Conservation (phyloP, 2,797 vertebrate species). For the Phrynocephalus vlangalii region DNA sequence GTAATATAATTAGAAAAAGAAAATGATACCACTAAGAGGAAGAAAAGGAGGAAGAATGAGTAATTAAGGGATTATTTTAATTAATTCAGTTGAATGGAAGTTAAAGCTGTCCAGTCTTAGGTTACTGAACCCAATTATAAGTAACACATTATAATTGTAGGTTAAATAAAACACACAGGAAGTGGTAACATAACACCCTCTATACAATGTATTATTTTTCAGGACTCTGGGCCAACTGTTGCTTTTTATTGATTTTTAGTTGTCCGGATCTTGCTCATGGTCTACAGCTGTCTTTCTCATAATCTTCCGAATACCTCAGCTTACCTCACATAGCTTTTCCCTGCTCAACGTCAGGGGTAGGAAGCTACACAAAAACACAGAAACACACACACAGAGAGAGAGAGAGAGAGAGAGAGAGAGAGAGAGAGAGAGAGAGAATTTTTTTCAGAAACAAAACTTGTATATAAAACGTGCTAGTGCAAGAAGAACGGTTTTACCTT, state of each 20-base stretch:
- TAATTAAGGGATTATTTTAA: constrained; percentile 33
- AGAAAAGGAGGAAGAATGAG: not conserved
- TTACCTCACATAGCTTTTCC: no score
- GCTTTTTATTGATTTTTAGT: not conserved
- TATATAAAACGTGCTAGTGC: no score
- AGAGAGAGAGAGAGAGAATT: no score
- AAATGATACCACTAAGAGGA: not conserved
- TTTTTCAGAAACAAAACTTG: no score
- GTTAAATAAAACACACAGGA: not conserved
- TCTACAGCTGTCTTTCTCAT: no score
- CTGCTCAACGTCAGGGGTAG: no score
- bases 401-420: no score
- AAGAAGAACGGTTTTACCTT: no score
- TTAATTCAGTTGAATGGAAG: constrained; percentile 22
- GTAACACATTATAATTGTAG: not conserved
- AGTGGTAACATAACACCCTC: not conserved
- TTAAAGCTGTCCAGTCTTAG: constrained; percentile 11
- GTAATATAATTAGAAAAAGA: constrained; percentile 13
- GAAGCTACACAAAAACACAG: no score
- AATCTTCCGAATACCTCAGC: no score
- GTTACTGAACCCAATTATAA: constrained; percentile 21
- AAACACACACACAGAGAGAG: no score
- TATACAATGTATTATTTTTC: constrained; percentile 6
- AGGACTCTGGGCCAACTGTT: not conserved
- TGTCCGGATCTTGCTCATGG: no score